Evolutionary conservation across 2,797 vertebrate species (phyloP).

Genomic region (Acrossocheilus fasciatus): DNA sequence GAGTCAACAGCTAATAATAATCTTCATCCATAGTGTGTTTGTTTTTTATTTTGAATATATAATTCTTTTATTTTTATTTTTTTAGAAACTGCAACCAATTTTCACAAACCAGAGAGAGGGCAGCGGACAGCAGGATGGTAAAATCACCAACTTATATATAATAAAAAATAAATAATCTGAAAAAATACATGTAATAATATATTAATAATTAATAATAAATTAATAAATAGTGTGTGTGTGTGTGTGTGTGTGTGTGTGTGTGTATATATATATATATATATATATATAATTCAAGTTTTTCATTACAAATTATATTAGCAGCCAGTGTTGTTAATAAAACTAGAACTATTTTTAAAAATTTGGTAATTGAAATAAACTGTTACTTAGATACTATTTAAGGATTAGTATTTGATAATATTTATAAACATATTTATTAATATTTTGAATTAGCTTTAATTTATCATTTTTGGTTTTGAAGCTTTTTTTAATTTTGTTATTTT

Average conservation of each 20-base stretch:
- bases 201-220: neutral
- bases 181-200: neutral
- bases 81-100: slow-evolving; percentile 40
- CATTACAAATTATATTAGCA: neutral
- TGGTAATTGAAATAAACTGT: neutral
- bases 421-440: no score
- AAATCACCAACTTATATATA: neutral
- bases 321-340: no score
- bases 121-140: slow-evolving; percentile 58
- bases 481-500: no score
- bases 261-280: no score
- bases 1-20: slow-evolving; percentile 3
- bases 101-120: slow-evolving; percentile 48
- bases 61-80: neutral
- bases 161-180: neutral
- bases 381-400: neutral
- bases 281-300: neutral
- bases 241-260: no score
- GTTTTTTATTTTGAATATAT: neutral
- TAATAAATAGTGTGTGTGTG: neutral
- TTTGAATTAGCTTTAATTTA: no score
- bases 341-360: no score
- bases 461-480: no score
- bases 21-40: no score
- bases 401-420: no score